phyloP scores from a whole-genome alignment of 2,888 invertebrate species.

The Lycaena phlaeas region DNA sequence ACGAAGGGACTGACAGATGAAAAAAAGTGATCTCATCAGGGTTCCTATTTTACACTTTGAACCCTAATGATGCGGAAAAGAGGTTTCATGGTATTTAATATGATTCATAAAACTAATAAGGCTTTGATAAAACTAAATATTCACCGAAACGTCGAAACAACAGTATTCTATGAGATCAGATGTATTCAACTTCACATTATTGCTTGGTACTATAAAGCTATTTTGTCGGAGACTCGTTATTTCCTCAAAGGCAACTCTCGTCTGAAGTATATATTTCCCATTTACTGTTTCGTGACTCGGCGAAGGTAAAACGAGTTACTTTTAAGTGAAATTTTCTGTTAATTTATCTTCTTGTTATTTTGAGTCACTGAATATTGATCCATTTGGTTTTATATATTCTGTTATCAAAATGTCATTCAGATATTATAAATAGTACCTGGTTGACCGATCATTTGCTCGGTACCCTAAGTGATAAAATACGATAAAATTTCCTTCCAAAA shows the following conservation, averaged over 20 bases:
- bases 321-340: conserved; percentile 3
- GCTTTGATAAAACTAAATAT: too few species aligned
- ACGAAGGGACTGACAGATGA: too few species aligned
- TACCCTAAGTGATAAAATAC: too few species aligned
- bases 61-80: too few species aligned
- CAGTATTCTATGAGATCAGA: background rate
- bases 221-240: background rate
- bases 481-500: too few species aligned
- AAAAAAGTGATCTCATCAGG: too few species aligned
- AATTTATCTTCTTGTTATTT: background rate
- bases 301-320: background rate
- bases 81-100: too few species aligned
- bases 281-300: conserved; percentile 1
- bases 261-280: conserved; percentile 4
- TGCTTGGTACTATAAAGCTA: background rate
- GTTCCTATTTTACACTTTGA: too few species aligned
- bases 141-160: conserved; percentile 2
- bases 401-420: background rate
- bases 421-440: too few species aligned
- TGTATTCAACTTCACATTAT: conserved; percentile 6
- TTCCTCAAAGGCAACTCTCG: conserved; percentile 2
- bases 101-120: too few species aligned
- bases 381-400: background rate
- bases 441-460: too few species aligned
- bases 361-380: background rate